Evolutionary conservation across 92 coral and sea anemone genomes (phyloP).

Genomic region (Blastomussa wellsi): DNA sequence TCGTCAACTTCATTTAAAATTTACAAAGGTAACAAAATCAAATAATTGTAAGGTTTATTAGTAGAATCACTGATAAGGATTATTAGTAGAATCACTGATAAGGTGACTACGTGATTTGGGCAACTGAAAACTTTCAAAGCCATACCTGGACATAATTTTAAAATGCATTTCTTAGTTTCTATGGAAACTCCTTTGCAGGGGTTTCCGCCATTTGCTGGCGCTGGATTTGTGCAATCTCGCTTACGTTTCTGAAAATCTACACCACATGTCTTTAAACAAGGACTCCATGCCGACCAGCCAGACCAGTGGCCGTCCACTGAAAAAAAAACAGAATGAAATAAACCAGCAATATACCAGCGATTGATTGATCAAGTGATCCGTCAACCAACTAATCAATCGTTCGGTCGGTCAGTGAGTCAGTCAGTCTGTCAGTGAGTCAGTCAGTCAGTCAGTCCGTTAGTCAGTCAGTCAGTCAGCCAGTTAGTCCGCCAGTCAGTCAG

Average conservation of each 20-base stretch:
- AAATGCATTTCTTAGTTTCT: conserved; percentile 19
- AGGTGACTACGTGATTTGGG: too few species aligned
- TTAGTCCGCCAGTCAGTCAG: too few species aligned
- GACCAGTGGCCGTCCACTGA: conserved; percentile 13
- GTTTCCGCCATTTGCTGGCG: conserved; percentile 14
- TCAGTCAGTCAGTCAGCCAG: too few species aligned
- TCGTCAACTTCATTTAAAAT: too few species aligned
- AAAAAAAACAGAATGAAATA: background rate
- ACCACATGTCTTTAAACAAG: conserved; percentile 20
- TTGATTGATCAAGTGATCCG: too few species aligned
- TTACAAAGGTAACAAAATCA: too few species aligned
- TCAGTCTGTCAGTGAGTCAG: background rate
- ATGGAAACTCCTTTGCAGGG: background rate
- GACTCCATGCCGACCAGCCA: conserved; percentile 11
- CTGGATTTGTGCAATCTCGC: conserved; percentile 15
- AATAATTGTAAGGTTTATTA: too few species aligned
- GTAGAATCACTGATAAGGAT: too few species aligned
- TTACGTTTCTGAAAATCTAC: conserved; percentile 10
- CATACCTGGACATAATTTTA: too few species aligned
- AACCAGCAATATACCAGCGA: too few species aligned
- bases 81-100: too few species aligned
- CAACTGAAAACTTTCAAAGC: too few species aligned
- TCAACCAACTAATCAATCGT: background rate
- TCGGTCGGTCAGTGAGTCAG: background rate
- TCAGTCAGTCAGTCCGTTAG: background rate